Evolutionary conservation across 2,113 vertebrate genomes (phyloP), one percentile per base, ranked within the genome.

Genomic region (Phyllostomus hastatus): DNA sequence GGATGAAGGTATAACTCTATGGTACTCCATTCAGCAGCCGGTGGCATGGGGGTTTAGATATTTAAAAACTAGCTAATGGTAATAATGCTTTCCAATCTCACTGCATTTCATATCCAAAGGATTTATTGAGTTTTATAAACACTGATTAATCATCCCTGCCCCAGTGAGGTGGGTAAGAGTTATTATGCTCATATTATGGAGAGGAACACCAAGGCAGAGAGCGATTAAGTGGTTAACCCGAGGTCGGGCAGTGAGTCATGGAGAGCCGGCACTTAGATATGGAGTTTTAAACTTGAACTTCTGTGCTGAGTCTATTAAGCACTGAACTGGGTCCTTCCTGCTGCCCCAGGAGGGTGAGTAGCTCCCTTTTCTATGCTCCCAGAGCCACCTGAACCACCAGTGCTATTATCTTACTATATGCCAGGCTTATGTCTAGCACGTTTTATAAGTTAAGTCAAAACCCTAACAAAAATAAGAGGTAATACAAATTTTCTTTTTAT

Each of bases 81-180:
- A 96, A 93, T 96, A 95, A 91, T 69, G 50, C 66, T 89, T 94
- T 91, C 76, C 91, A 92, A 31, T 95, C 54, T 94, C 57, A 52
- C 33, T 86, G 20, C 0, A 95, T 50, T 96, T 90, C 82, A 81
- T 52, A 93, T n/a, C 28, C 85, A 91, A 79, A 96, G 91, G 90
- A 95, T 97, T 96, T 97, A 95, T 81, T 93, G 95, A 83, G 90
- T 57, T 95, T 96, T 91, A 97, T 87, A 94, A 97, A 96, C 93
- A 94, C 79, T 78, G 91, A 96, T 96, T 96, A 96, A 96, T 97
- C 89, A 87, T 93, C 82, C 59, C 94, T 94, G 87, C 72, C 83
- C 91, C n/a, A 75, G 78, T 93, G 86, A 93, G 61, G 59, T 94
- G 88, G 90, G 67, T 43, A 95, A 95, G 94, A 97, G 82, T 97